These are phyloP conservation scores for Holothuria leucospilota DNA, from an alignment of 53 echinoderm and acorn worm species.

Conservation along the genomic window DNA sequence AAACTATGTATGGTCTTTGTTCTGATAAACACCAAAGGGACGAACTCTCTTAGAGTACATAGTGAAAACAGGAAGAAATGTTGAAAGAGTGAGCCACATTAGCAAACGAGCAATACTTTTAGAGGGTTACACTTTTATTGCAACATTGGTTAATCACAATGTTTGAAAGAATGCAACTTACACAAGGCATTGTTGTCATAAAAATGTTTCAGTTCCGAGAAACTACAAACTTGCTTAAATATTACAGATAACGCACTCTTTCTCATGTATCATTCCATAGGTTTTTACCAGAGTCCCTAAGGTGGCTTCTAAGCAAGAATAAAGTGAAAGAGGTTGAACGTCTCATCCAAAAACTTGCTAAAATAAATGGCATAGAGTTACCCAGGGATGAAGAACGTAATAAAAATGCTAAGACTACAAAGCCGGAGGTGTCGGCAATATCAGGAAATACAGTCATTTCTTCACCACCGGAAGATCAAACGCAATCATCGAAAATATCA, in stretches of 20 bases:
- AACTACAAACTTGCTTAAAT: no score
- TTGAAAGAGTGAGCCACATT: no score
- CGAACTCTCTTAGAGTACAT: no score
- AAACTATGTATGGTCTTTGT: no score
- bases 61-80: no score
- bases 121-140: not conserved
- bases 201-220: no score
- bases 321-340: constrained; percentile 67
- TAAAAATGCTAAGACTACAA: not conserved
- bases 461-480: not conserved
- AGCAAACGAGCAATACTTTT: no score
- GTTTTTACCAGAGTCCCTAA: constrained; percentile 79
- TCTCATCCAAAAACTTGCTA: constrained; percentile 69
- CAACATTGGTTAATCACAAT: not conserved
- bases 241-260: not conserved
- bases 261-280: constrained; percentile 32
- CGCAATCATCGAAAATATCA: not conserved
- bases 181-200: no score
- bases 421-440: not conserved
- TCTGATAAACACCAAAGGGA: no score
- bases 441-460: not conserved
- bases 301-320: constrained; percentile 82
- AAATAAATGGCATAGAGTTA: constrained; percentile 65
- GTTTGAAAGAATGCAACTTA: no score
- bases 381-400: not conserved